Percentiles rank a stretch among this genome's conserved stretches.
phyloP scores from a whole-genome alignment of 2,888 invertebrate genomes.

The Argyresthia goedartella region DNA sequence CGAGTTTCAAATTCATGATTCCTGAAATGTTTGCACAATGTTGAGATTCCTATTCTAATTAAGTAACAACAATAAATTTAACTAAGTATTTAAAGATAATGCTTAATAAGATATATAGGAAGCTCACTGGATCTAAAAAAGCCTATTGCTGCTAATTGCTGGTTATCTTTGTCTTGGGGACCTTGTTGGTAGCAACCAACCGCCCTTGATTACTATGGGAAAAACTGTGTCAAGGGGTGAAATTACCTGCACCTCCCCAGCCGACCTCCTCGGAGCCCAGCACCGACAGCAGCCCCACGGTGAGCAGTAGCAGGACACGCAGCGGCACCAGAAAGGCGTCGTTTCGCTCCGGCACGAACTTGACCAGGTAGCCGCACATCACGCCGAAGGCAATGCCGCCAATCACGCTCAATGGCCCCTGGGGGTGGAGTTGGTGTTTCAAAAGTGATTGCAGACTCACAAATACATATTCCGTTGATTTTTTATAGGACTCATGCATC shows the following conservation, averaged over 20 bases:
- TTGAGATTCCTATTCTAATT: no score
- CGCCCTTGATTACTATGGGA: no score
- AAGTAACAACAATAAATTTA: no score
- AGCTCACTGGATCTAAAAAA: no score
- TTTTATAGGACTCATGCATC: neutral
- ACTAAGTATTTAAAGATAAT: no score
- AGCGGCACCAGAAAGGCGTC: conserved; percentile 86
- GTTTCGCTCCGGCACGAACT: conserved; percentile 86
- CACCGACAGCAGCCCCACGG: conserved; percentile 86
- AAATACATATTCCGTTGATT: neutral
- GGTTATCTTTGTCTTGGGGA: no score
- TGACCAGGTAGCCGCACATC: conserved; percentile 83
- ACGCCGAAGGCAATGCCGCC: conserved; percentile 87
- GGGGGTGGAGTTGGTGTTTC: conserved; percentile 9
- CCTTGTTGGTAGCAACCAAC: no score
- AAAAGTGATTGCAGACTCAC: neutral
- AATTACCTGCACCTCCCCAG: conserved; percentile 71
- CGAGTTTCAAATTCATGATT: no score
- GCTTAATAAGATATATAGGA: no score
- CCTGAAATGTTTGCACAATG: no score
- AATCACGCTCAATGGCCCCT: conserved; percentile 84
- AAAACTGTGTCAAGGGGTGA: no score
- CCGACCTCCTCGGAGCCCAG: conserved; percentile 89
- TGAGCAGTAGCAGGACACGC: conserved; percentile 78
- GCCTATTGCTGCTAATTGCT: no score